Percentiles rank a stretch among this genome's conserved stretches.
These are phyloP conservation scores for Macropodus opercularis DNA, from an alignment of 2,797 vertebrate genomes.

Conservation along the genomic window DNA sequence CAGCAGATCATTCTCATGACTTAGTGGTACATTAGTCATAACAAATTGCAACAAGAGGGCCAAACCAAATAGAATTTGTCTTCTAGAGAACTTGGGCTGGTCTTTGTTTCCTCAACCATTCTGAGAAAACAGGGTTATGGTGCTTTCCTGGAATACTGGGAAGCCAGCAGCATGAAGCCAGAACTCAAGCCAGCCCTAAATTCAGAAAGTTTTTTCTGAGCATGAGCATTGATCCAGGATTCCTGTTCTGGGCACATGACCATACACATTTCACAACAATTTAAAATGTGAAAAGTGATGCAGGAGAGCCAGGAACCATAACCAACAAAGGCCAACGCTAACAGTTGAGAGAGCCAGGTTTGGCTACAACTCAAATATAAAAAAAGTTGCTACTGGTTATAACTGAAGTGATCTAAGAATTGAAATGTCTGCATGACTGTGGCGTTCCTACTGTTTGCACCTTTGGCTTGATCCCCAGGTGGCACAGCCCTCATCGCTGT, in stretches of 20 bases:
- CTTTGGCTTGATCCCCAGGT: constrained; percentile 79
- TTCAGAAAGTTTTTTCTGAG: constrained; percentile 58
- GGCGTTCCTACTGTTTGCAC: constrained; percentile 59
- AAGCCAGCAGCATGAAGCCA: constrained; percentile 51
- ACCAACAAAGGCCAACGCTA: constrained; percentile 44
- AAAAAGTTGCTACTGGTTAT: constrained; percentile 37
- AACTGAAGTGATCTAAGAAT: too few species aligned
- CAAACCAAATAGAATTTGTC: constrained; percentile 69
- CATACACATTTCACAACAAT: constrained; percentile 57
- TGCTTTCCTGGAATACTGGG: constrained; percentile 69
- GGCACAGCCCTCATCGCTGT: constrained; percentile 82
- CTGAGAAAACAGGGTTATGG: constrained; percentile 66
- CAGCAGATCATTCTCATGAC: constrained; percentile 60
- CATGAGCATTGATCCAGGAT: constrained; percentile 52
- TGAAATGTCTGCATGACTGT: too few species aligned
- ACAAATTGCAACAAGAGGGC: constrained; percentile 69
- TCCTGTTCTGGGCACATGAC: constrained; percentile 46
- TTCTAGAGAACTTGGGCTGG: constrained; percentile 61
- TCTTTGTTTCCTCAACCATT: constrained; percentile 59
- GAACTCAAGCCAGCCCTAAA: too few species aligned
- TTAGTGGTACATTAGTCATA: constrained; percentile 67
- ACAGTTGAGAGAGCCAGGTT: constrained; percentile 54
- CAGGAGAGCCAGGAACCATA: constrained; percentile 52
- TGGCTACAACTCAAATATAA: constrained; percentile 56
- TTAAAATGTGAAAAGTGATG: constrained; percentile 55